These are phyloP conservation scores for Pavo muticus DNA, from an alignment of 2,113 vertebrate genomes.

Conservation along the genomic window DNA sequence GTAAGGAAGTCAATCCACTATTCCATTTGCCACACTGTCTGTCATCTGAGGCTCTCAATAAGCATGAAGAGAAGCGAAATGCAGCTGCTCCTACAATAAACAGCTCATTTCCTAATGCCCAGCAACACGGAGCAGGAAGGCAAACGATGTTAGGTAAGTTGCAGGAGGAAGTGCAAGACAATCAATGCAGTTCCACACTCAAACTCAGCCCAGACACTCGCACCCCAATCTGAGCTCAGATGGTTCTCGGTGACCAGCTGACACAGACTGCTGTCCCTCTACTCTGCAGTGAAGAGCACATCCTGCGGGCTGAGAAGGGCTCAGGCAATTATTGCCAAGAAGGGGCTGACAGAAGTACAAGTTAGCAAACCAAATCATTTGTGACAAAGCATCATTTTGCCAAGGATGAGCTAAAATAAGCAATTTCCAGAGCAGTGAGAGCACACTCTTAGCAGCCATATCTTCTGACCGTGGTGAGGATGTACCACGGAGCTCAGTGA, in stretches of 20 bases:
- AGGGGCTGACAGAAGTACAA: not conserved
- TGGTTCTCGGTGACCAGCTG: fast-evolving
- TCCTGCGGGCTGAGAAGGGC: not conserved
- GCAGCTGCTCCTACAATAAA: not conserved
- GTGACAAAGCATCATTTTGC: not conserved
- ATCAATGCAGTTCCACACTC: not conserved
- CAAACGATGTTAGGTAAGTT: not conserved
- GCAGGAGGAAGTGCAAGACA: not conserved
- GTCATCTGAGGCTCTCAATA: not conserved
- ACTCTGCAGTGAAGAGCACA: fast-evolving
- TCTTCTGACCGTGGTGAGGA: not conserved
- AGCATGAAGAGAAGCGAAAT: not conserved
- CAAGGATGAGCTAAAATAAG: not conserved
- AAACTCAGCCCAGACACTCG: fast-evolving
- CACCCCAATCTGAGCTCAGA: not conserved
- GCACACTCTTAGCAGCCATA: not conserved
- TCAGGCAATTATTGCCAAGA: not conserved
- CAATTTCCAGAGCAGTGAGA: not conserved
- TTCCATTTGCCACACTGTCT: not conserved
- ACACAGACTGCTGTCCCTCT: not conserved
- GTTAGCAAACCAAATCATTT: not conserved
- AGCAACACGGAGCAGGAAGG: not conserved
- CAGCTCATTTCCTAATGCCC: not conserved
- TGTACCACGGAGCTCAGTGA: not conserved
- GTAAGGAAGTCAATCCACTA: not conserved